phyloP scores from a whole-genome alignment of 2,888 invertebrate species.

The Cinara cedri region DNA sequence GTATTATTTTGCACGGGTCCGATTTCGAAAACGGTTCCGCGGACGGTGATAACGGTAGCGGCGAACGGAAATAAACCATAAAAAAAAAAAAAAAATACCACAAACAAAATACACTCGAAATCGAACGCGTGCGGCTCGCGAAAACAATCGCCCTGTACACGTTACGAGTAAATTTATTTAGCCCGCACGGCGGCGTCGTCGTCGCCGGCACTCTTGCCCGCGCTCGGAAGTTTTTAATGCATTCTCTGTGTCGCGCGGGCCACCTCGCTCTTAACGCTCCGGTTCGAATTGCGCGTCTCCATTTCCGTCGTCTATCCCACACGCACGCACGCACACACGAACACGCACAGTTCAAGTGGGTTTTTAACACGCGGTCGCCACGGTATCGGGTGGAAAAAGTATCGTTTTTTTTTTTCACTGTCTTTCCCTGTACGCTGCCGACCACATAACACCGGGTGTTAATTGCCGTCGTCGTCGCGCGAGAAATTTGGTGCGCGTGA shows the following conservation, averaged over 20 bases:
- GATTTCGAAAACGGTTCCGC: no score
- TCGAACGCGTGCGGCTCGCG: no score
- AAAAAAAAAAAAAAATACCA: no score
- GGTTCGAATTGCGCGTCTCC: slow-evolving; percentile 14
- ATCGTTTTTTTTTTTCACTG: slow-evolving; percentile 1
- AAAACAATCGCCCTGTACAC: not conserved
- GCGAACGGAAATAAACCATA: no score
- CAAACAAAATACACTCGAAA: no score
- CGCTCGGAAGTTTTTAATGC: slow-evolving; percentile 51
- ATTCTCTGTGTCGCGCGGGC: slow-evolving; percentile 53
- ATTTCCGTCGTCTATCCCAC: slow-evolving; percentile 21
- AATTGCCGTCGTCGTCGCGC: no score
- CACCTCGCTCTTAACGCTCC: no score
- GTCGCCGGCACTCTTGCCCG: not conserved
- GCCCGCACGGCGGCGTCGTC: not conserved
- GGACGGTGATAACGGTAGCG: no score
- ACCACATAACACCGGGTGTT: no score
- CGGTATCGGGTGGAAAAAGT: not conserved
- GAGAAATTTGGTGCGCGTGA: slow-evolving; percentile 39
- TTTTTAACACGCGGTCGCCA: not conserved
- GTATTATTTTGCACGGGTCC: no score
- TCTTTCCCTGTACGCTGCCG: not conserved
- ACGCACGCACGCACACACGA: no score
- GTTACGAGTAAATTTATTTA: slow-evolving; percentile 45
- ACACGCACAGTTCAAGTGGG: no score